Conservation (phyloP, 1,140 invertebrate species). For the Formica exsecta region DNA sequence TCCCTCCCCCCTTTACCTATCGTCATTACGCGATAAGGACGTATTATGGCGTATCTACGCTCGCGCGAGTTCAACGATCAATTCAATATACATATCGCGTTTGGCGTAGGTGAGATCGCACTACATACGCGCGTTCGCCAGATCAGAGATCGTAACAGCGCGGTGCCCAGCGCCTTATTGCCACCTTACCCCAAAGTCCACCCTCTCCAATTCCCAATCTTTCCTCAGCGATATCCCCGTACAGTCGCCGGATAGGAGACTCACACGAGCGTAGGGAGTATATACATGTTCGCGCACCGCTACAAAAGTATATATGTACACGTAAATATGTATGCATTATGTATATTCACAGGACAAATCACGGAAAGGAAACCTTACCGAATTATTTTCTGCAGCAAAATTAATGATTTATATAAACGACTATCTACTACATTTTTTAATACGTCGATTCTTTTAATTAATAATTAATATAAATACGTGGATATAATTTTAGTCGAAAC, state of each 20-base stretch:
- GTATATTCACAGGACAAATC: conserved; percentile 15
- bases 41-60: conserved; percentile 10
- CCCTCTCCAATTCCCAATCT: conserved; percentile 64
- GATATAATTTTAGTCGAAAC: not conserved
- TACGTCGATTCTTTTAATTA: not conserved
- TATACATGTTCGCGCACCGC: conserved; percentile 13
- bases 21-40: conserved; percentile 7
- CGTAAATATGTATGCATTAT: conserved; percentile 47
- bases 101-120: no score
- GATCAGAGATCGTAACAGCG: conserved; percentile 85
- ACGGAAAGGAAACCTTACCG: not conserved
- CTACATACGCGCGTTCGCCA: conserved; percentile 69
- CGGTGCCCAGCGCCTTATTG: conserved; percentile 83
- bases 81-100: no score
- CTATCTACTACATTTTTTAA: not conserved
- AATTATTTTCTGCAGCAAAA: no score
- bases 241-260: not conserved
- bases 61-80: not conserved
- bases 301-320: conserved; percentile 27
- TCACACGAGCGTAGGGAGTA: not conserved
- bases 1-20: not conserved
- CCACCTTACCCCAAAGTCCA: conserved; percentile 68
- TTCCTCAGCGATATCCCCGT: conserved; percentile 62
- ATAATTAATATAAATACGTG: not conserved
- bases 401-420: not conserved